Evolutionary conservation across 2,888 invertebrate species (phyloP).

Genomic region (Dynastes maya): DNA sequence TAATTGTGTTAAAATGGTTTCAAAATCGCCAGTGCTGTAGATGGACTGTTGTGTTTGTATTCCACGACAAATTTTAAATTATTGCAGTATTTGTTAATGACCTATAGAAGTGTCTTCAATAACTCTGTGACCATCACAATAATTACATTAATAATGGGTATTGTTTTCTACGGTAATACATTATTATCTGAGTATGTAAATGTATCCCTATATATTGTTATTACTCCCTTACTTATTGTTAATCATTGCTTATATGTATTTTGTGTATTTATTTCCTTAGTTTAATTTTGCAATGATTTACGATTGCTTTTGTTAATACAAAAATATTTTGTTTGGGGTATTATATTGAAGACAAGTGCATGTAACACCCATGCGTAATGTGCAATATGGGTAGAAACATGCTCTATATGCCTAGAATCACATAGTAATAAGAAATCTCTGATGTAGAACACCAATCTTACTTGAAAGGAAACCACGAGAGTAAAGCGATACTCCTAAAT

Average conservation of each 20-base stretch:
- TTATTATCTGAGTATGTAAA: too few species aligned
- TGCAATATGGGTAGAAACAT: not conserved
- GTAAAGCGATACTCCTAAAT: slow-evolving; percentile 17
- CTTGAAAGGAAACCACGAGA: slow-evolving; percentile 18
- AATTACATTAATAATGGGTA: not conserved
- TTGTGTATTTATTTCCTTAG: too few species aligned
- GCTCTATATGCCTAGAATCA: not conserved
- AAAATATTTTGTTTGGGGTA: too few species aligned
- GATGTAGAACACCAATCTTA: slow-evolving; percentile 30
- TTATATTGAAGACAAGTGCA: too few species aligned
- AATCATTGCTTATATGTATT: too few species aligned
- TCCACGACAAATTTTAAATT: slow-evolving; percentile 2
- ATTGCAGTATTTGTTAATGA: slow-evolving; percentile 10
- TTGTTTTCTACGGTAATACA: not conserved
- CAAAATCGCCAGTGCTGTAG: not conserved
- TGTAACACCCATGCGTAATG: not conserved
- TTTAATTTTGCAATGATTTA: too few species aligned
- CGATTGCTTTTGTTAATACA: too few species aligned
- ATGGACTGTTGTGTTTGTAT: not conserved
- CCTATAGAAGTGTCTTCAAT: not conserved
- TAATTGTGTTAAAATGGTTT: slow-evolving; percentile 16
- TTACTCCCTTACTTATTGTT: too few species aligned
- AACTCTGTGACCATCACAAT: not conserved
- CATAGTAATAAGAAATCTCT: slow-evolving; percentile 6
- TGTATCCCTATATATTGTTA: too few species aligned